Conservation (phyloP, 1,140 invertebrate species). For the Drosophila truncata region DNA sequence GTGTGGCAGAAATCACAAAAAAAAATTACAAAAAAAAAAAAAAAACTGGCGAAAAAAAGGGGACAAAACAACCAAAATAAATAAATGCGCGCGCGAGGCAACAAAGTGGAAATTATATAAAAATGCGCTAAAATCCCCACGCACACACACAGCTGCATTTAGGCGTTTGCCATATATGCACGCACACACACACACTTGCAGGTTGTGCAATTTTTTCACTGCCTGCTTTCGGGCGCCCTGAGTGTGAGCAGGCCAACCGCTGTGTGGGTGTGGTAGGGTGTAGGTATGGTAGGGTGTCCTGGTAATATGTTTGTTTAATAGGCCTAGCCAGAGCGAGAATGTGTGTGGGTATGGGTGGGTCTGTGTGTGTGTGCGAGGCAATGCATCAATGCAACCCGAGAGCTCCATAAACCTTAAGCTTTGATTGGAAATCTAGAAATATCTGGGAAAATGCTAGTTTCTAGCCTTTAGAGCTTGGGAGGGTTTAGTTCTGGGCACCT, state of each 20-base stretch:
- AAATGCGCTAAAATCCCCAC: conserved; percentile 80
- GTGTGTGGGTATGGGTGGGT: not conserved
- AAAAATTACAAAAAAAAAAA: conserved; percentile 17
- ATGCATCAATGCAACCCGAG: conserved; percentile 23
- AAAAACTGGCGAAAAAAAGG: conserved; percentile 55
- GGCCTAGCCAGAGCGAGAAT: conserved; percentile 52
- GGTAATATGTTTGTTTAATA: conserved; percentile 79
- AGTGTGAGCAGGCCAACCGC: conserved; percentile 49
- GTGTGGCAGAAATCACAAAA: conserved; percentile 33
- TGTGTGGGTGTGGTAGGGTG: not conserved
- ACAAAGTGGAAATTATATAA: conserved; percentile 83
- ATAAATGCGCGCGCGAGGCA: conserved; percentile 60
- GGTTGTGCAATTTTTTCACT: conserved; percentile 52
- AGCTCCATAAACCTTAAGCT: conserved; percentile 2
- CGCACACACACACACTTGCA: conserved; percentile 3
- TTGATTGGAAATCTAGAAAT: not conserved
- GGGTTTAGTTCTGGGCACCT: not conserved
- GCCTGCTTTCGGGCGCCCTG: conserved; percentile 68
- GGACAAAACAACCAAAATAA: conserved; percentile 84
- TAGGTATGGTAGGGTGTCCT: conserved; percentile 6
- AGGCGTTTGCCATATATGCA: conserved; percentile 27
- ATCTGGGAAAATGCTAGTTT: not conserved
- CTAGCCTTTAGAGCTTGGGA: not conserved
- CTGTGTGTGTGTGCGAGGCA: not conserved
- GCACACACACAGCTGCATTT: conserved; percentile 49